These are phyloP conservation scores for Anseranas semipalmata DNA, from an alignment of 2,113 vertebrate genomes.

Conservation along the genomic window DNA sequence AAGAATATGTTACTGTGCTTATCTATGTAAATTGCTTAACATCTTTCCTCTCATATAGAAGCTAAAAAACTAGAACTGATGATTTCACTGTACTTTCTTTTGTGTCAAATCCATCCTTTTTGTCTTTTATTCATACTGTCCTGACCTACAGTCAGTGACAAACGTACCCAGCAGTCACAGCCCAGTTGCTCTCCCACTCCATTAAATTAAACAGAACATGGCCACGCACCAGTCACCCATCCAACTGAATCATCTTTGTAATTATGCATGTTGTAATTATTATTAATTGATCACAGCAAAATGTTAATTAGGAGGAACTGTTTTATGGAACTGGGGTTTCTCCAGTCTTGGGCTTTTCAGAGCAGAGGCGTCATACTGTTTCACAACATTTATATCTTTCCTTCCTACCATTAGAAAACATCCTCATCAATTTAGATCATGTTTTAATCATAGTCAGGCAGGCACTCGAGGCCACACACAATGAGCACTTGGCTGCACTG, in stretches of 20 bases:
- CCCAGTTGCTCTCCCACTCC: not conserved
- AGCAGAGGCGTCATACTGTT: not conserved
- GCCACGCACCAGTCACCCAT: not conserved
- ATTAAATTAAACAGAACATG: not conserved
- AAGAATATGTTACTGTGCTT: conserved; percentile 32
- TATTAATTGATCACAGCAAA: conserved; percentile 11
- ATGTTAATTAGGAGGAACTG: not conserved
- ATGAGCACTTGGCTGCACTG: not conserved
- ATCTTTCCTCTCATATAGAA: not conserved
- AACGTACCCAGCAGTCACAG: not conserved
- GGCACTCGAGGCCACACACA: not conserved
- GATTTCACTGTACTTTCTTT: not conserved
- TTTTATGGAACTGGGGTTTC: not conserved
- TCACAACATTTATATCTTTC: not conserved
- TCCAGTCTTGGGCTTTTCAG: not conserved
- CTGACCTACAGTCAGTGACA: not conserved
- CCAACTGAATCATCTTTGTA: not conserved
- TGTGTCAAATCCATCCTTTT: not conserved
- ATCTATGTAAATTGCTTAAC: conserved; percentile 52
- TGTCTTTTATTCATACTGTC: not conserved
- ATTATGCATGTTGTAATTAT: not conserved
- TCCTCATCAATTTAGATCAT: conserved; percentile 20
- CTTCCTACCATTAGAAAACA: not conserved
- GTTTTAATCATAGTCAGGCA: conserved; percentile 23
- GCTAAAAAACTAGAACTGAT: not conserved